Percentiles rank a stretch among this genome's conserved stretches.
These are phyloP conservation scores for Diorhabda elongata DNA, from an alignment of 1,140 invertebrate species.

Conservation along the genomic window DNA sequence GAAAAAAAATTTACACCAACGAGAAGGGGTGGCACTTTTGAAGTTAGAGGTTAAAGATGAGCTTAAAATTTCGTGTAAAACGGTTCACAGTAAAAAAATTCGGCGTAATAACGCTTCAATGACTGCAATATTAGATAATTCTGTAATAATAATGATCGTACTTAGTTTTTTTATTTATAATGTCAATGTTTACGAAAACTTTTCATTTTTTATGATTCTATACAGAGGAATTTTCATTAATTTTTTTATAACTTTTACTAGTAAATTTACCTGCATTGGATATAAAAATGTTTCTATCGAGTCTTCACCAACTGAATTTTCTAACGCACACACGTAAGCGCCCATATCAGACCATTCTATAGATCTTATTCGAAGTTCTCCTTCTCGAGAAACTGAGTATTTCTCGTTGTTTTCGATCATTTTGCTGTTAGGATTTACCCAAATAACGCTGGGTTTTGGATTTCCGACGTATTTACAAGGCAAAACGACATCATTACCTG, in stretches of 20 bases:
- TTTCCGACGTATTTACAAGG: constrained; percentile 66
- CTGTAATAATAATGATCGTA: no score
- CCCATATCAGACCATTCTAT: constrained; percentile 78
- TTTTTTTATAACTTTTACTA: not conserved
- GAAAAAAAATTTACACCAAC: no score
- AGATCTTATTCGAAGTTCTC: constrained; percentile 67
- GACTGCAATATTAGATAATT: no score
- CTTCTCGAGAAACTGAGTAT: constrained; percentile 59
- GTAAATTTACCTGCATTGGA: constrained; percentile 58
- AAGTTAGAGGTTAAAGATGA: no score
- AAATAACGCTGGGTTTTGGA: constrained; percentile 60
- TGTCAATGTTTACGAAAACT: no score
- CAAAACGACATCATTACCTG: constrained; percentile 61
- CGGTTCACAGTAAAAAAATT: no score
- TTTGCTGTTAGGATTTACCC: constrained; percentile 60
- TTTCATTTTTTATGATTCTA: no score
- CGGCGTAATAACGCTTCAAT: no score
- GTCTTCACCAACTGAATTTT: constrained; percentile 63
- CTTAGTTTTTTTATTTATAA: no score
- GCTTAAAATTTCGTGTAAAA: no score
- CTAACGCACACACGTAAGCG: constrained; percentile 67
- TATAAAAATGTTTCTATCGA: constrained; percentile 70
- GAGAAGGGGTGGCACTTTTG: no score
- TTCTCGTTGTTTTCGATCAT: constrained; percentile 53
- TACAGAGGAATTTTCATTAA: not conserved